phyloP scores from a whole-genome alignment of 2,113 vertebrate genomes.

The Amphilophus citrinellus region DNA sequence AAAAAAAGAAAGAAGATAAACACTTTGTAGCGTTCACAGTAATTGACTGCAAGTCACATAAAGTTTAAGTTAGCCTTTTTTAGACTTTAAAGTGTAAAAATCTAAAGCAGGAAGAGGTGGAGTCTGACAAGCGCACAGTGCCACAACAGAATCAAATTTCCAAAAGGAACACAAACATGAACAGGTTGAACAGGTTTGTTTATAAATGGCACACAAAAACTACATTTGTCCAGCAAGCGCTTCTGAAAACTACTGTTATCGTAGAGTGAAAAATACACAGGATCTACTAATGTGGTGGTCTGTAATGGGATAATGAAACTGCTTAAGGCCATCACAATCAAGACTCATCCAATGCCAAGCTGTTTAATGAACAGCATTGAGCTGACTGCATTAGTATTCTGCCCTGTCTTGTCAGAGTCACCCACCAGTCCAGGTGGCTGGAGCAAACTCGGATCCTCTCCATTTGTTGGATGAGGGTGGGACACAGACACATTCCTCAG shows the following conservation, averaged over 20 bases:
- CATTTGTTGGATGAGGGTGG: conserved; percentile 56
- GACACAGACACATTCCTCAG: conserved; percentile 64
- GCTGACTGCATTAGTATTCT: conserved; percentile 70
- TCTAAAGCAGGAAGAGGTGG: conserved; percentile 40
- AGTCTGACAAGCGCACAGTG: conserved; percentile 12
- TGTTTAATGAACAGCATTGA: conserved; percentile 62
- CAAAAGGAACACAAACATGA: conserved; percentile 32
- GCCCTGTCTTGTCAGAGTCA: conserved; percentile 20
- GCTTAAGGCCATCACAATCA: conserved; percentile 38
- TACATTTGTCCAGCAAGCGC: conserved; percentile 18
- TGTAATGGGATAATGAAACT: conserved; percentile 45
- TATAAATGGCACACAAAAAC: conserved; percentile 39
- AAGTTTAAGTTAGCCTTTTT: conserved; percentile 5
- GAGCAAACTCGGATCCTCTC: conserved; percentile 48
- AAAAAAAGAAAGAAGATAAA: not conserved
- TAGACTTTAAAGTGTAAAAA: conserved; percentile 7
- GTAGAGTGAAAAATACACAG: conserved; percentile 13
- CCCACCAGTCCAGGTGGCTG: conserved; percentile 68
- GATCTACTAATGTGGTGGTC: conserved; percentile 12
- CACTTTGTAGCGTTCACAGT: not conserved
- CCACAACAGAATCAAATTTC: conserved; percentile 59
- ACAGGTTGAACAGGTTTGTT: conserved; percentile 73
- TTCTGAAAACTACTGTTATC: conserved; percentile 24
- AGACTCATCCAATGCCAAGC: conserved; percentile 25
- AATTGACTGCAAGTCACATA: not conserved